phyloP scores from a whole-genome alignment of 2,113 vertebrate species.

The pig (Sus scrofa) region DNA sequence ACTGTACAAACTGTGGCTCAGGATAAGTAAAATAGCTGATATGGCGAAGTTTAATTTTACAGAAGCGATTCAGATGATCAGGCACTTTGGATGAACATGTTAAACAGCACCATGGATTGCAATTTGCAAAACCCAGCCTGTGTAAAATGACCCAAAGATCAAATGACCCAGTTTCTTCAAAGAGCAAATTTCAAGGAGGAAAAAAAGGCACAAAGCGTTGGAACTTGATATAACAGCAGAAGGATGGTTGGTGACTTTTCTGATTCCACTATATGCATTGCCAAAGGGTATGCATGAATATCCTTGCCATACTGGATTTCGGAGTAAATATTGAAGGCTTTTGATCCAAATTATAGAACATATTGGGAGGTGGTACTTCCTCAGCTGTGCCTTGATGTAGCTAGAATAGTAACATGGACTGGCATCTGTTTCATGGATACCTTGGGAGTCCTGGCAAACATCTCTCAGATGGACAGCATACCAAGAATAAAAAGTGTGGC shows the following conservation, averaged over 20 bases:
- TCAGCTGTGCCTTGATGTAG: not conserved
- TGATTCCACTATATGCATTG: not conserved
- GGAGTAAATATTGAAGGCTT: conserved; percentile 60
- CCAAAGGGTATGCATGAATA: not conserved
- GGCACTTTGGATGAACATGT: not conserved
- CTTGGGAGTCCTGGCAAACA: conserved; percentile 6
- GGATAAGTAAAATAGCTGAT: not conserved
- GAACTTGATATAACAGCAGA: not conserved
- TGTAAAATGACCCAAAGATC: not conserved
- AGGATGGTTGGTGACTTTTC: conserved; percentile 15
- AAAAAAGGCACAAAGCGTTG: not conserved
- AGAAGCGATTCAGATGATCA: conserved; percentile 4
- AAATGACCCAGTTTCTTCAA: conserved; percentile 50
- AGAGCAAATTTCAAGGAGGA: not conserved
- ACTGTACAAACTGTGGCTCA: not conserved
- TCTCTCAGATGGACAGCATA: not conserved
- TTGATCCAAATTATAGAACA: conserved; percentile 50
- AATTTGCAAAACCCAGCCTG: not conserved
- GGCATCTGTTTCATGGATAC: conserved; percentile 31
- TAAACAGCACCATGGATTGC: not conserved
- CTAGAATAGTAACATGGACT: not conserved
- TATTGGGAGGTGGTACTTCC: conserved; percentile 1
- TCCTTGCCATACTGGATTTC: not conserved
- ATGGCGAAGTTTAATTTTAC: not conserved
- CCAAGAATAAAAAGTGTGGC: not conserved